Base-by-base conservation (phyloP, 2,113 vertebrate genomes). In the Vanacampus margaritifer region DNA sequence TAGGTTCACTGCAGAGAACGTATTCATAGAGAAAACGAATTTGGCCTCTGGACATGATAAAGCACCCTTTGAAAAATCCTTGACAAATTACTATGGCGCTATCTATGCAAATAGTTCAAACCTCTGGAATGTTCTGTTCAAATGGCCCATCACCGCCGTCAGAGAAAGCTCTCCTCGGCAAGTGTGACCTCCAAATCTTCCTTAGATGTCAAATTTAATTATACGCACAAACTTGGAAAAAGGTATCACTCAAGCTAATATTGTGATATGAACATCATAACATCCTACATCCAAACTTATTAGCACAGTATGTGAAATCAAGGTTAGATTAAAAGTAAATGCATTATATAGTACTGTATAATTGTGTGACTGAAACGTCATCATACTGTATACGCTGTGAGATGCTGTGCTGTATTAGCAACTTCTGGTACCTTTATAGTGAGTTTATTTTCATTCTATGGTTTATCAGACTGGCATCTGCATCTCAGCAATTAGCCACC, bases 61-160 rank as follows among this genome's bases (percentile, higher is more conserved):
- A 86, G 80, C 19, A 64, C 65, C 64, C 8, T 54, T 75, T 67
- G 73, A 74, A 71, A 74, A 69, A 79, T 66, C 64, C 69, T 83
- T 84, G 78, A 89, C 81, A 67, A 84, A 85, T 86, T 63, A 80
- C 79, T 73, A 86, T 76, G 70, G 72, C 72, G 63, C 64, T 79
- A 78, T 83, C 65, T 79, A 79, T 82, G 79, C 80, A 77, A 85
- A 83, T 76, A 32, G 21, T 32, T 65, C 74, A 71, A 61, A 74
- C 65, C 76, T 76, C 75, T 67, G 72, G 74, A 65, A 3, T 35
- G 65, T 21, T 26, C 65, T 3, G 54, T 79, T 87, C 68, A 80
- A 83, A 87, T 85, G 87, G 64, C 58, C n/a, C 11, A 36, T 23
- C 69, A 41, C 28, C 21, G 57, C n/a, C 56, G 78, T 43, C 54